Percentiles rank a stretch among this genome's conserved stretches.
Evolutionary conservation across 2,797 vertebrate species (phyloP).

Genomic region (Eurystomus glaucurus): DNA sequence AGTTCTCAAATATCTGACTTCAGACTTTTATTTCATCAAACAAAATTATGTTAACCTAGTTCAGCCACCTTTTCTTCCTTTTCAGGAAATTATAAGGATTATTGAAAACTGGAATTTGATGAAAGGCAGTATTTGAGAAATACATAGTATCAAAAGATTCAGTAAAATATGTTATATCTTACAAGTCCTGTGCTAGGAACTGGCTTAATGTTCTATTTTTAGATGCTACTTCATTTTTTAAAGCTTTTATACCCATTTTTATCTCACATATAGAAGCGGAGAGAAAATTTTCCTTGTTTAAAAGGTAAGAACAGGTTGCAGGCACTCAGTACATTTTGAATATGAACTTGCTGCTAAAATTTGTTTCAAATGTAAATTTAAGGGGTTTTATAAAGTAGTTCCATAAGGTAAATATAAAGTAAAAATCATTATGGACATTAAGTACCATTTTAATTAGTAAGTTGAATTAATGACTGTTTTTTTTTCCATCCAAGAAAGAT

Average conservation of each 20-base stretch:
- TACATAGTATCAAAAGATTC: background rate
- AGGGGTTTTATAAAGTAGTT: background rate
- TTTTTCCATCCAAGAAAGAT: background rate
- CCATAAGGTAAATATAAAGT: background rate
- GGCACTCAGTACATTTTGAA: background rate
- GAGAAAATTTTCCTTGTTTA: background rate
- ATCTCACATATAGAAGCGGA: background rate
- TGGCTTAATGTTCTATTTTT: background rate
- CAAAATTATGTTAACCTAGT: background rate
- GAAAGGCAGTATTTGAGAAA: background rate
- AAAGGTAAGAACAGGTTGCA: background rate
- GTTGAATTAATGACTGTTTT: background rate
- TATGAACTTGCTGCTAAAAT: background rate
- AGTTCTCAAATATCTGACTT: constrained; percentile 44
- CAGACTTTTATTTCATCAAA: constrained; percentile 25
- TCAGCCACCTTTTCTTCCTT: constrained; percentile 4
- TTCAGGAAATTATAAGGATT: constrained; percentile 27
- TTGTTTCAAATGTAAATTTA: background rate
- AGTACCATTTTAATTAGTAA: background rate
- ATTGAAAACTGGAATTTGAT: constrained; percentile 31
- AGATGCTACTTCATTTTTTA: background rate
- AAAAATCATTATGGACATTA: background rate
- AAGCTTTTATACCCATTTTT: background rate
- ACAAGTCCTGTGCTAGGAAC: background rate
- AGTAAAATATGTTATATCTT: background rate